Evolutionary conservation across 2,888 invertebrate genomes (phyloP).

Genomic region (Limenitis camilla): DNA sequence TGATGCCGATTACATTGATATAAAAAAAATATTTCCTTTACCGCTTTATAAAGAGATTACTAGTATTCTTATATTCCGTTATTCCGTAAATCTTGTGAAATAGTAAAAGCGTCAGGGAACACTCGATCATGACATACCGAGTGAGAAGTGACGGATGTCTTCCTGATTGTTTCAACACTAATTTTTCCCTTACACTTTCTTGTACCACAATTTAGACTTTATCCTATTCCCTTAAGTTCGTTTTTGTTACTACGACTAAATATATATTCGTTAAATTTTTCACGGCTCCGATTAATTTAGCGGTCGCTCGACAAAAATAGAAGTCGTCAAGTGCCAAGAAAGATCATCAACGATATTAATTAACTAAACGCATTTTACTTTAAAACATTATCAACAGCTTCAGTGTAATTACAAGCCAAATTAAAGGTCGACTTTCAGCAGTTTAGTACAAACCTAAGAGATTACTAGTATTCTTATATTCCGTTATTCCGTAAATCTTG

Average conservation of each 20-base stretch:
- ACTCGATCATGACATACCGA: constrained; percentile 8
- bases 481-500: neutral
- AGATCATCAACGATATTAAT: constrained; percentile 41
- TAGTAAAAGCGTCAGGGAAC: no score
- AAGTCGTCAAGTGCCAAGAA: constrained; percentile 43
- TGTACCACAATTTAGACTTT: constrained; percentile 20
- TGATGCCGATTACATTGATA: no score
- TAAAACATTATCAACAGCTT: constrained; percentile 1
- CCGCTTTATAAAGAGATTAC: no score
- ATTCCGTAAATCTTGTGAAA: no score
- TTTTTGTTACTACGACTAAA: constrained; percentile 9
- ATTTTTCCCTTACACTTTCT: constrained; percentile 13
- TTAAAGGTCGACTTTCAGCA: no score
- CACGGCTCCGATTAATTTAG: constrained; percentile 47
- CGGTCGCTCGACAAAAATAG: constrained; percentile 37
- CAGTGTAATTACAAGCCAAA: no score
- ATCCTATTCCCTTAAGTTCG: constrained; percentile 26
- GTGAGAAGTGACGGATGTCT: constrained; percentile 58
- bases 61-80: neutral
- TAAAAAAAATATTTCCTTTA: no score
- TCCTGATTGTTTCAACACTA: constrained; percentile 45
- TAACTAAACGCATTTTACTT: constrained; percentile 19
- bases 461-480: neutral
- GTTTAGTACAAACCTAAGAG: no score
- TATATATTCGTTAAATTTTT: constrained; percentile 26